phyloP scores from a whole-genome alignment of 2,888 invertebrate genomes.

The Leptopilina drosophilae region DNA sequence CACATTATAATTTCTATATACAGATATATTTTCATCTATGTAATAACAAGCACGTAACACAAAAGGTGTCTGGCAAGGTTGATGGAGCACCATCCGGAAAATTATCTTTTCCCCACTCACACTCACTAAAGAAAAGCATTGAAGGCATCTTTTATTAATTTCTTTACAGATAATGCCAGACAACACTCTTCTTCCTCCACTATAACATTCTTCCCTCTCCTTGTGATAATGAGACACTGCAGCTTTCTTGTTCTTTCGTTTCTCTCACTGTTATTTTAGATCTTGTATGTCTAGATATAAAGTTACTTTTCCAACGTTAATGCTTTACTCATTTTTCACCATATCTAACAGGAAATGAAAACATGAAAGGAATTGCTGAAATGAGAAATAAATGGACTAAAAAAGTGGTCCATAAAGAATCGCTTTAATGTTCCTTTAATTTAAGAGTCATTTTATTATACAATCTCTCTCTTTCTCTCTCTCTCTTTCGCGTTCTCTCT shows the following conservation, averaged over 20 bases:
- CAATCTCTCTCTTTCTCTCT: background rate
- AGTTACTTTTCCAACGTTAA: conserved; percentile 8
- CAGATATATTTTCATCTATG: background rate
- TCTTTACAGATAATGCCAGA: conserved; percentile 30
- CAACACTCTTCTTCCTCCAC: background rate
- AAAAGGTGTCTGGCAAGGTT: conserved; percentile 25
- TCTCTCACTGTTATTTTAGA: conserved; percentile 9
- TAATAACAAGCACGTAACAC: conserved; percentile 5
- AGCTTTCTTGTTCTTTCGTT: conserved; percentile 18
- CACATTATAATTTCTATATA: background rate
- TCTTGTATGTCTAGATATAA: conserved; percentile 33
- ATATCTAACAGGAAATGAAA: conserved; percentile 20
- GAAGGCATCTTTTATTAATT: conserved; percentile 37
- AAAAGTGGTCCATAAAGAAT: conserved; percentile 3
- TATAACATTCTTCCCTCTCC: too few species aligned
- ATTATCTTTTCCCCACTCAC: conserved; percentile 32
- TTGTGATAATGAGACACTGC: conserved; percentile 32
- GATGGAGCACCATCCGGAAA: conserved; percentile 32
- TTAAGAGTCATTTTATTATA: background rate
- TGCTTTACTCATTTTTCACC: conserved; percentile 15
- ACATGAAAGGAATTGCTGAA: conserved; percentile 17
- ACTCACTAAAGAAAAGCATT: background rate
- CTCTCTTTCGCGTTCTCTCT: too few species aligned
- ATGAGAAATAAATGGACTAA: conserved; percentile 8
- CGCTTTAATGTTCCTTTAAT: conserved; percentile 10